These are phyloP conservation scores for Timandra comae DNA, from an alignment of 2,888 invertebrate genomes.

Conservation along the genomic window DNA sequence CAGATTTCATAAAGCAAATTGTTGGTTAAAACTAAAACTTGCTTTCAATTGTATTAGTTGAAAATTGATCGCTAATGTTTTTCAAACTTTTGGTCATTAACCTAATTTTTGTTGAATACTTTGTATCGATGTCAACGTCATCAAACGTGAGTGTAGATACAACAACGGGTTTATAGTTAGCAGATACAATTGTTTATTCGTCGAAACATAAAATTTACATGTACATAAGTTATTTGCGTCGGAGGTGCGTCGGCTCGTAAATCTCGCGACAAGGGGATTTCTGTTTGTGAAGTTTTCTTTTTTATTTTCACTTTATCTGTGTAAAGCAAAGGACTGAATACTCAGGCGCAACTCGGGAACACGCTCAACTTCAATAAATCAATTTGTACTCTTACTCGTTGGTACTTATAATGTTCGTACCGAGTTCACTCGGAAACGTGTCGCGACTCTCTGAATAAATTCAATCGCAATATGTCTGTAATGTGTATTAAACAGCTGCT, in stretches of 20 bases:
- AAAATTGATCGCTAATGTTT: constrained; percentile 70
- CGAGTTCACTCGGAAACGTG: constrained; percentile 52
- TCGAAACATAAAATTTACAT: constrained; percentile 68
- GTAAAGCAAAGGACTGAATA: constrained; percentile 68
- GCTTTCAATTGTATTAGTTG: constrained; percentile 61
- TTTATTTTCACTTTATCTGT: constrained; percentile 74
- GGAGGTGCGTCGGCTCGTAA: constrained; percentile 72
- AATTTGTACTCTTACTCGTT: constrained; percentile 71
- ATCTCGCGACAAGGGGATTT: constrained; percentile 74
- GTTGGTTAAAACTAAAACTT: constrained; percentile 66
- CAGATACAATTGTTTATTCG: constrained; percentile 36
- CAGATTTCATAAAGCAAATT: constrained; percentile 71
- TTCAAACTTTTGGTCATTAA: constrained; percentile 57
- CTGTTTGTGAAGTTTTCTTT: constrained; percentile 73
- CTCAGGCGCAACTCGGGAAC: constrained; percentile 67
- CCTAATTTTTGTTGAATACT: constrained; percentile 29
- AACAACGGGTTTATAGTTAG: constrained; percentile 15
- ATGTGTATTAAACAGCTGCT: constrained; percentile 12
- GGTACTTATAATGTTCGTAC: constrained; percentile 59
- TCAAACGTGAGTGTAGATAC: constrained; percentile 5
- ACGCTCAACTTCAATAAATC: constrained; percentile 76
- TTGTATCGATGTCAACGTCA: constrained; percentile 6
- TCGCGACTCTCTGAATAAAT: constrained; percentile 49
- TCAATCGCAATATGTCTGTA: constrained; percentile 30
- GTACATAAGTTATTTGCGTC: constrained; percentile 61